Evolutionary conservation across 2,797 vertebrate species (phyloP), one percentile per base, ranked within the genome.

Genomic region (Sebastes elongatus): DNA sequence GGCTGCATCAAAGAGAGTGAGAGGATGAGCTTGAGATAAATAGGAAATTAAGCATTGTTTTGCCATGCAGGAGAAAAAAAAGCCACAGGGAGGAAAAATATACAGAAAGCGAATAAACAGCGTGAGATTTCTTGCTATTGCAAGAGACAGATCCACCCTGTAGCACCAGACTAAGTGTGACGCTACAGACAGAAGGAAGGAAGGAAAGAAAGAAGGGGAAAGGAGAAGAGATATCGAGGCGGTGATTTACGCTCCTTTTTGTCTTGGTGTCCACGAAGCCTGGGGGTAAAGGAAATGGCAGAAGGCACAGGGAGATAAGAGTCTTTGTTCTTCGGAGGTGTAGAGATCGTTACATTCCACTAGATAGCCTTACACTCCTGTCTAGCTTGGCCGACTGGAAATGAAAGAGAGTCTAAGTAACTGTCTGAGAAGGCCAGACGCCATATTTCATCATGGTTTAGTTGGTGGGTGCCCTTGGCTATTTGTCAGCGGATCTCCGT

Each of bases 281-380:
- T 68, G 65, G 35, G 89, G 94, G 92, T 59, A 86, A 88, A 94
- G 91, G 93, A 95, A 94, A 92, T 92, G 89, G 91, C 90, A 89
- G 89, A 91, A 93, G 90, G 83, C 83, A 83, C 68, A 71, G 67
- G 59, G 35, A 94, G 94, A 95, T 94, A 95, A 95, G 89, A 85
- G 80, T 84, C 91, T 93, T 90, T 93, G 94, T 92, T 95, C 89
- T 89, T 71, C 18, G 38, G 88, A 94, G 92, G 91, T 92, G 91
- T 85, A 90, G 80, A 94, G 92, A 95, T 93, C 65, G 78, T 89
- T 89, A 92, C 89, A 89, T 91, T 94, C 87, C 89, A 88, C 81
- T 38, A 89, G 85, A 91, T 87, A 90, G 86, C 86, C 86, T 91
- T 84, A 89, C 90, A 86, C 75, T 86, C 60, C 79, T 88, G 86